phyloP scores from a whole-genome alignment of 1,140 invertebrate species.

The Adoxophyes honmai region DNA sequence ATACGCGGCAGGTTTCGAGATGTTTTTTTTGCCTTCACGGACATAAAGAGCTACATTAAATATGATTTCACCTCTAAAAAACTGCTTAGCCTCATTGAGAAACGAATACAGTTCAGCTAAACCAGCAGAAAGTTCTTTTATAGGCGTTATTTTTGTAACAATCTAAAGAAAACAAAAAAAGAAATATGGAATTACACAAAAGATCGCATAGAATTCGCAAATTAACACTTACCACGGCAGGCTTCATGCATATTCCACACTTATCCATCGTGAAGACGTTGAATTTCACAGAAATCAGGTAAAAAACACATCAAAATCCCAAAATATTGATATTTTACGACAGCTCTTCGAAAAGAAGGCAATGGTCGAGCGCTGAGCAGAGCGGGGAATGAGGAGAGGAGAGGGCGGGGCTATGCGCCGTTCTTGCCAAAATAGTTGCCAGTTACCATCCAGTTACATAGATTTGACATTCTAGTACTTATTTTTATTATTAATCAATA shows the following conservation, averaged over 20 bases:
- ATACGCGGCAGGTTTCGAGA: slow-evolving; percentile 71
- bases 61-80: slow-evolving; percentile 6
- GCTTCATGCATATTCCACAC: slow-evolving; percentile 67
- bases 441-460: not conserved
- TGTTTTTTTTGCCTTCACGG: slow-evolving; percentile 53
- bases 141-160: slow-evolving; percentile 62
- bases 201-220: slow-evolving; percentile 20
- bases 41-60: not conserved
- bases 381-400: slow-evolving; percentile 46
- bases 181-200: slow-evolving; percentile 45
- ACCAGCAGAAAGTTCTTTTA: slow-evolving; percentile 24
- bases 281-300: slow-evolving; percentile 37
- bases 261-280: slow-evolving; percentile 56
- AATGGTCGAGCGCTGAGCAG: slow-evolving; percentile 48
- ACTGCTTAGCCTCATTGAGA: not conserved
- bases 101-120: not conserved
- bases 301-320: slow-evolving; percentile 40
- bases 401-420: slow-evolving; percentile 39
- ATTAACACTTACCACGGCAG: slow-evolving; percentile 55
- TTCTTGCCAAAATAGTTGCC: not conserved
- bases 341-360: slow-evolving; percentile 46
- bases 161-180: slow-evolving; percentile 71
- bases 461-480: not conserved
- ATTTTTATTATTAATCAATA: slow-evolving; percentile 5
- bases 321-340: slow-evolving; percentile 59